Evolutionary conservation across 2,797 vertebrate genomes (phyloP), one percentile per base, ranked within the genome.

Genomic region (Mormyrus hasselquistii): DNA sequence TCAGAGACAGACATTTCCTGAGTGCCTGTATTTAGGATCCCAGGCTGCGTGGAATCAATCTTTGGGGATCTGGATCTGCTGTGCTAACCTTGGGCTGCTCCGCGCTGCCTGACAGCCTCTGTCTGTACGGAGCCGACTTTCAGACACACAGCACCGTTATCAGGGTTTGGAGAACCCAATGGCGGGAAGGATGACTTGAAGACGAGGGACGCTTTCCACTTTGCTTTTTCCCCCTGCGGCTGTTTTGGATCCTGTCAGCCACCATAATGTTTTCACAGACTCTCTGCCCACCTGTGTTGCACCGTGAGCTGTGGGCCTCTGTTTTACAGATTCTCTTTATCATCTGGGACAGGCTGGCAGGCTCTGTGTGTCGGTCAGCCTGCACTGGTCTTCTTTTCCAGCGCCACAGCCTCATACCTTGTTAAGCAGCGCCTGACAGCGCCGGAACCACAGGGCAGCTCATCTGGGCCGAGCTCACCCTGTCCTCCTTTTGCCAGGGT

Each of bases 391-490:
- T 22, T 22, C 19, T 7, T 59, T 22, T 0, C 7, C n/a, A 62
- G 2, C 3, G 9, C 65, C 29, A 34, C 65, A 69, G 25, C 65
- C 10, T 69, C 29, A 5, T 69, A 10, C 25, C 65, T 34, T 12
- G 25, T 69, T 34, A 69, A 69, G 65, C 92, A 9, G 6, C 7
- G 57, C n/a, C 19, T 22, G n/a, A 22, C 57, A 2, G 57, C 19
- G 19, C 57, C 57, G 92, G 91, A 92, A 92, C 90, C 65, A 59
- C 91, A 91, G 93, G 94, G 93, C 93, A 90, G 89, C 0, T 59
- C 88, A 93, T 91, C 88, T 10, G 55, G 90, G 90, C 90, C 9
- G 29, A 12, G 41, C 91, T 92, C 94, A 92, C 94, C 94, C 93
- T 91, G 93, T 89, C 91, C 88, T 90, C 87, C 90, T 90, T 91